Evolutionary conservation across 2,888 invertebrate species (phyloP).

Genomic region (Lymantria dispar): DNA sequence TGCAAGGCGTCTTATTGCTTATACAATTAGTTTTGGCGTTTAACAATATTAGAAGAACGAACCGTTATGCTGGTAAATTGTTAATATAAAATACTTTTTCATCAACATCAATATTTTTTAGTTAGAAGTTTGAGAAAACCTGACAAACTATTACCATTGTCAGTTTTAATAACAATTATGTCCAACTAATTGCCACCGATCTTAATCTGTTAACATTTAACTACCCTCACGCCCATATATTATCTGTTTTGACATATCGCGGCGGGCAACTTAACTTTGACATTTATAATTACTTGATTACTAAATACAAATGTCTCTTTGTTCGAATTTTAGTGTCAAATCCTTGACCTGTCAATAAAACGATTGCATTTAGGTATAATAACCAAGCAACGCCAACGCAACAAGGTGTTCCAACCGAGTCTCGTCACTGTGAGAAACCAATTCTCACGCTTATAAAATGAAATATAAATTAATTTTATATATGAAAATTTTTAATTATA

Average conservation of each 20-base stretch:
- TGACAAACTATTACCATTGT: conserved; percentile 42
- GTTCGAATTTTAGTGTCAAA: conserved; percentile 43
- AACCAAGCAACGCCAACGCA: conserved; percentile 41
- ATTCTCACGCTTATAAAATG: conserved; percentile 21
- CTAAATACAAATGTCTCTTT: conserved; percentile 53
- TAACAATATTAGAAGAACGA: too few relatives aligned
- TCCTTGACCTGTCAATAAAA: conserved; percentile 55
- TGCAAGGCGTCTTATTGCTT: too few relatives aligned
- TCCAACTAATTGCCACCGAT: conserved; percentile 53
- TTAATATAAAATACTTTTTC: too few relatives aligned
- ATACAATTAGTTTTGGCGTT: too few relatives aligned
- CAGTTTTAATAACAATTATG: conserved; percentile 49
- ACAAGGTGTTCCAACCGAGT: conserved; percentile 21
- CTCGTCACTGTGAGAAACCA: conserved; percentile 31
- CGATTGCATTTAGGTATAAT: conserved; percentile 32
- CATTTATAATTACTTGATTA: conserved; percentile 50
- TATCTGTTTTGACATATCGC: conserved; percentile 40
- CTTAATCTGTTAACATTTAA: conserved; percentile 39
- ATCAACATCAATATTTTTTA: too few relatives aligned
- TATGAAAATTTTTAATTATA: conserved; percentile 37
- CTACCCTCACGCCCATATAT: conserved; percentile 37
- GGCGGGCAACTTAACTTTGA: conserved; percentile 48
- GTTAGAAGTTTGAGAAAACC: not conserved
- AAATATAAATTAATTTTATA: conserved; percentile 36
- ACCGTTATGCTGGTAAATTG: too few relatives aligned